Percentiles rank a stretch among this genome's conserved stretches.
Evolutionary conservation across 2,797 vertebrate genomes (phyloP).

Genomic region (Ctenosaura bakeri): DNA sequence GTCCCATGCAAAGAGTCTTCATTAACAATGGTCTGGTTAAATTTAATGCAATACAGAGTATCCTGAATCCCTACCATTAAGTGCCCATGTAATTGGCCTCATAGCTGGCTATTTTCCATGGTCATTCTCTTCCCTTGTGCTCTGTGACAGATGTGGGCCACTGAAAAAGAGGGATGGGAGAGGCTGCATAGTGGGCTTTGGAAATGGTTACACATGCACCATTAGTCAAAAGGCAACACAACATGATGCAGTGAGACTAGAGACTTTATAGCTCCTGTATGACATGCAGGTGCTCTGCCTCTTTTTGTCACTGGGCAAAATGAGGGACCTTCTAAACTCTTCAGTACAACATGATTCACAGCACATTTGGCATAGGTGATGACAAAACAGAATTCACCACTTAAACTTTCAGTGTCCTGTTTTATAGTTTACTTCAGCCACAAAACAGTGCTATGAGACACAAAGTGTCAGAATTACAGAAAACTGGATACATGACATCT

Average conservation of each 20-base stretch:
- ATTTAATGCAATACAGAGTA: background rate
- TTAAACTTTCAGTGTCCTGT: background rate
- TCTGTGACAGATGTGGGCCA: background rate
- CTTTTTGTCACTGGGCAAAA: background rate
- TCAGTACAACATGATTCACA: background rate
- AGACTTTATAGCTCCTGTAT: background rate
- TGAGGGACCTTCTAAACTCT: background rate
- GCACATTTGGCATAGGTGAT: background rate
- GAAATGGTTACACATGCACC: background rate
- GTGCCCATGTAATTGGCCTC: background rate
- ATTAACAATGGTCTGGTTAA: background rate
- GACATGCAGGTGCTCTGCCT: background rate
- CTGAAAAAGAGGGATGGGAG: no score
- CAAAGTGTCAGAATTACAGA: slow-evolving; percentile 37
- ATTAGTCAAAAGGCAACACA: background rate
- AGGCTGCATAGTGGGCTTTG: background rate
- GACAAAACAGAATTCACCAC: background rate
- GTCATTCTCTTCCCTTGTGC: no score
- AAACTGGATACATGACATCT: slow-evolving; percentile 47
- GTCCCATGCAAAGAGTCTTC: background rate
- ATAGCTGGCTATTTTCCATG: background rate
- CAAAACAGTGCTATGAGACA: slow-evolving; percentile 29
- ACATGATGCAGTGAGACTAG: background rate
- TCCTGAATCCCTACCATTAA: background rate
- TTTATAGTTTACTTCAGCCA: background rate